Conservation (phyloP, 2,797 vertebrate species). For the Sebastes cheni region DNA sequence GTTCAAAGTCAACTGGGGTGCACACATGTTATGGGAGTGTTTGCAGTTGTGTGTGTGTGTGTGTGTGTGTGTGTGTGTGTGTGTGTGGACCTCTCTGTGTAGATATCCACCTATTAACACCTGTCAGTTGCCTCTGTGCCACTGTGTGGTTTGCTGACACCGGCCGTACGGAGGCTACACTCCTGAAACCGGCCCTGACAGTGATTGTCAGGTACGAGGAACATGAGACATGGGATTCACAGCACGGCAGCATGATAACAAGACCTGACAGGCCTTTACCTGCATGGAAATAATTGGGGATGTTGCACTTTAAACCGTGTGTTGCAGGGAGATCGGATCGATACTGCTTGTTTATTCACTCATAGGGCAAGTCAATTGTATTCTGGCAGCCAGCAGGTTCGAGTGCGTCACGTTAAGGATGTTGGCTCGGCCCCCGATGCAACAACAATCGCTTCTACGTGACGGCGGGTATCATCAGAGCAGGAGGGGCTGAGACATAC, state of each 20-base stretch:
- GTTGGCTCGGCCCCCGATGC: slow-evolving; percentile 10
- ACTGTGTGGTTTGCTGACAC: slow-evolving; percentile 18
- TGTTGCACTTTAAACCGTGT: neutral
- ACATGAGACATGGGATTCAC: neutral
- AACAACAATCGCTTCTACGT: neutral
- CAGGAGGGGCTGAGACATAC: neutral
- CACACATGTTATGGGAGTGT: neutral
- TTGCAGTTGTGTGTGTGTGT: slow-evolving; percentile 7
- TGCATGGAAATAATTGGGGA: neutral
- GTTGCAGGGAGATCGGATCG: slow-evolving; percentile 29
- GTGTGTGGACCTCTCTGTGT: slow-evolving; percentile 9
- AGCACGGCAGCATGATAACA: neutral
- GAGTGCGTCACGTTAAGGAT: neutral
- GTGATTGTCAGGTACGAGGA: slow-evolving; percentile 16
- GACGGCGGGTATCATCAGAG: neutral
- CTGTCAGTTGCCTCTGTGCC: slow-evolving; percentile 1
- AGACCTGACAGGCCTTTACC: neutral
- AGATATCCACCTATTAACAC: slow-evolving; percentile 22
- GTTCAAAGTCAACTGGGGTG: slow-evolving; percentile 29
- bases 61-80: slow-evolving; percentile 2
- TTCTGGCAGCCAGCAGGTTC: slow-evolving; percentile 1
- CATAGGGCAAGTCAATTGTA: slow-evolving; percentile 22
- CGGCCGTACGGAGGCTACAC: neutral
- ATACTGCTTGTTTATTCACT: slow-evolving; percentile 32
- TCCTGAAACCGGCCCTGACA: slow-evolving; percentile 12